These are phyloP conservation scores for Drosophila rhopaloa DNA, from an alignment of 1,140 invertebrate genomes.

Conservation along the genomic window DNA sequence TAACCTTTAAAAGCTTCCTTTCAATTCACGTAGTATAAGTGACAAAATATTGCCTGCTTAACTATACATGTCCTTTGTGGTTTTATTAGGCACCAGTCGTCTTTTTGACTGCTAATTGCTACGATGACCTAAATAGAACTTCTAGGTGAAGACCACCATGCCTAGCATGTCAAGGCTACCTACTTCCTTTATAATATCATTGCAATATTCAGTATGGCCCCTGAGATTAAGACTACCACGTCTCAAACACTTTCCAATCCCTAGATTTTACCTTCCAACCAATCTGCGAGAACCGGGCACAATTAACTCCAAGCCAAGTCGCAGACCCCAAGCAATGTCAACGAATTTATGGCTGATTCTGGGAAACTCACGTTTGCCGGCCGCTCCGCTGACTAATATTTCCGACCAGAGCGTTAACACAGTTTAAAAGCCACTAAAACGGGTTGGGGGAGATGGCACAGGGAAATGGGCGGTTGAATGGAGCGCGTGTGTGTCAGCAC, in stretches of 20 bases:
- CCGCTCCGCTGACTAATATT: slow-evolving; percentile 37
- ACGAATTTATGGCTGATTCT: slow-evolving; percentile 45
- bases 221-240: neutral
- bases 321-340: slow-evolving; percentile 33
- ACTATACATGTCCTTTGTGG: neutral
- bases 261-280: neutral
- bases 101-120: neutral
- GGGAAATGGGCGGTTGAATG: slow-evolving; percentile 10
- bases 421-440: slow-evolving; percentile 45
- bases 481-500: slow-evolving; percentile 35
- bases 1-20: too few relatives aligned
- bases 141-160: neutral
- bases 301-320: slow-evolving; percentile 20
- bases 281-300: neutral
- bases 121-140: neutral
- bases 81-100: neutral
- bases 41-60: too few relatives aligned
- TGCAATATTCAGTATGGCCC: neutral
- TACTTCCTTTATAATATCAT: neutral
- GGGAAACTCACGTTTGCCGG: slow-evolving; percentile 36
- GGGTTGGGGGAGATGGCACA: neutral
- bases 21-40: too few relatives aligned
- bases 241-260: neutral
- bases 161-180: neutral
- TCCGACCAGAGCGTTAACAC: slow-evolving; percentile 46